A percentile compares a stretch with the other conserved stretches of the same genome.
These are phyloP conservation scores for Cerceris rybyensis DNA, from an alignment of 2,888 invertebrate genomes.

Conservation along the genomic window DNA sequence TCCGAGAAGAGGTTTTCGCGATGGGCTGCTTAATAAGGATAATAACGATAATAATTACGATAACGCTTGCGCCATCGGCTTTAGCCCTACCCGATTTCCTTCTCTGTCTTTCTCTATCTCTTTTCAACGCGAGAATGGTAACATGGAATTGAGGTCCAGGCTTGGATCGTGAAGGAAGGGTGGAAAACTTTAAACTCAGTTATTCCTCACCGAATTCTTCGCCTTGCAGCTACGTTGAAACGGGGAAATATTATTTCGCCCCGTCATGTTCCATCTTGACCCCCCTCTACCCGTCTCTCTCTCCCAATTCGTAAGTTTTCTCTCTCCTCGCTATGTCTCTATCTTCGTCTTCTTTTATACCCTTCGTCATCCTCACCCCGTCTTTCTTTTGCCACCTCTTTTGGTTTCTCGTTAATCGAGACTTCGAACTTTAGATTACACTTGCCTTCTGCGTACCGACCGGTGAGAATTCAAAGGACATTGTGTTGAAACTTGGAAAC, in stretches of 20 bases:
- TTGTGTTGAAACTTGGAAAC: conserved; percentile 75
- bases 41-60: conserved; percentile 70
- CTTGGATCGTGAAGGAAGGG: not conserved
- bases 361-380: not conserved
- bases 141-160: conserved; percentile 32
- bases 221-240: conserved; percentile 25
- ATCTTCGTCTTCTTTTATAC: not conserved
- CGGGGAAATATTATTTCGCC: conserved; percentile 63
- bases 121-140: conserved; percentile 12
- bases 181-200: conserved; percentile 51
- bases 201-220: conserved; percentile 61
- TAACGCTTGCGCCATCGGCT: conserved; percentile 43
- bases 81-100: not conserved
- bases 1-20: conserved; percentile 32
- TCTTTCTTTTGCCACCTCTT: conserved; percentile 1
- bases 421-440: conserved; percentile 76
- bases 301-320: not conserved
- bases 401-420: conserved; percentile 66
- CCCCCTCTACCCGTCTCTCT: conserved; percentile 10
- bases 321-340: conserved; percentile 10
- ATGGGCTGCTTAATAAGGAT: conserved; percentile 56
- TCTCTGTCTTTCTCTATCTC: not conserved
- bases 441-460: conserved; percentile 62
- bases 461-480: conserved; percentile 76
- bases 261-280: conserved; percentile 15